Evolutionary conservation across 37 sponge, comb jelly and placozoan species (phyloP), one percentile per base, ranked within the genome.

Genomic region (Crambe crambe): DNA sequence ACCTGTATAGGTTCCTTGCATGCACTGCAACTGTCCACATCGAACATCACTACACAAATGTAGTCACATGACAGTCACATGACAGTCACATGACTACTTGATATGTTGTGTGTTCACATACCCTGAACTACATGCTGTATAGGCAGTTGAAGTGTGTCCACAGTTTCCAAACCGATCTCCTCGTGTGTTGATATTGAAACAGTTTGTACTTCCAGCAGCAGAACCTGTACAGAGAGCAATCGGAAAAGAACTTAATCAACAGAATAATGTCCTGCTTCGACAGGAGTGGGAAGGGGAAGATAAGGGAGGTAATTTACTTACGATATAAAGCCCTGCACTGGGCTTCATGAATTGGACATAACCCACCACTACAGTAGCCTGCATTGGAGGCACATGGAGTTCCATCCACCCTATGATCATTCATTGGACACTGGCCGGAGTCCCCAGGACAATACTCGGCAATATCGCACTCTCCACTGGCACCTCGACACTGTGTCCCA

Each of bases 161-260:
- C 87, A 87, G 47, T 87, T 80, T 17, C 87, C 87, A 59, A 41
- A 75, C 20, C 23, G 27, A 57, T 74, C 43, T 60, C 87, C 87
- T 0, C 35, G 37, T 0, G 38, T 31, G 38, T 87, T 87, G 1
- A 37, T 51, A n/a, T 36, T 56, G 20, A 26, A 75, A 68, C 64
- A 62, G 64, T 26, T 21, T 8, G 8, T 26, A 21, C 30, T 26
- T 27, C 64, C 64, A 9, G 10, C 30, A 6, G n/a, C 21, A n/a
- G 64, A 23, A 27, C 25, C 64, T 62, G 15, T 15, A 9, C 54
- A 51, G 9, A 20, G 25, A 62, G 21, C 12, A 68, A 68, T 21
- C 29, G 35, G 35, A 17, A 6, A 8, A 29, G 35, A 3, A 35
- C 9, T 36, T 12, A 6, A 37, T 22, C 22, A 6, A 62, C 22